phyloP scores from a whole-genome alignment of 1,140 invertebrate genomes.

The Rhysida immarginata region DNA sequence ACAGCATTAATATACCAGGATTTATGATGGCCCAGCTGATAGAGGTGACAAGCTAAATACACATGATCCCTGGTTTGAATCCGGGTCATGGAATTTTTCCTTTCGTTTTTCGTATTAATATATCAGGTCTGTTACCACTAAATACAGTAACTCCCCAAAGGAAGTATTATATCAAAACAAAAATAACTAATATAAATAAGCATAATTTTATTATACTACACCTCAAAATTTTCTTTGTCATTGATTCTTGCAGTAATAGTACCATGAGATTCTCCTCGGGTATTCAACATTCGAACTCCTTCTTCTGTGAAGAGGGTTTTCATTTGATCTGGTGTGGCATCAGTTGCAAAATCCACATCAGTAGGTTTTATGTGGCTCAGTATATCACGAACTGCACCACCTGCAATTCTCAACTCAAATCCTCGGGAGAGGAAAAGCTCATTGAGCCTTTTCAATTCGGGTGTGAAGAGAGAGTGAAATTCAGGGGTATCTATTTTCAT shows the following conservation, averaged over 20 bases:
- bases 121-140: too few species aligned
- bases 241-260: slow-evolving; percentile 95
- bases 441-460: slow-evolving; percentile 51
- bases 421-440: slow-evolving; percentile 63
- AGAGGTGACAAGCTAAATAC: too few species aligned
- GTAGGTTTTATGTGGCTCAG: slow-evolving; percentile 66
- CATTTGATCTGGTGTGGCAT: slow-evolving; percentile 91
- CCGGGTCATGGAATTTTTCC: too few species aligned
- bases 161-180: too few species aligned
- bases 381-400: slow-evolving; percentile 88
- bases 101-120: too few species aligned
- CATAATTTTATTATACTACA: slow-evolving; percentile 29
- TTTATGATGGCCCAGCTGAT: too few species aligned
- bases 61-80: too few species aligned
- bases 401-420: slow-evolving; percentile 80
- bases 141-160: too few species aligned
- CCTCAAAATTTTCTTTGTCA: slow-evolving; percentile 83
- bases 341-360: slow-evolving; percentile 96
- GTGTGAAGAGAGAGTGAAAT: slow-evolving; percentile 66
- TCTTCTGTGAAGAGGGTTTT: slow-evolving; percentile 81
- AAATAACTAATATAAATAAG: too few species aligned
- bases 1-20: too few species aligned
- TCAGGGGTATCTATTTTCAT: slow-evolving; percentile 33
- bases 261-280: slow-evolving; percentile 89
- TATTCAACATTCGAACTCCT: slow-evolving; percentile 79